A percentile compares a stretch with the other conserved stretches of the same genome.
These are phyloP conservation scores for Trachymyrmex septentrionalis DNA, from an alignment of 1,140 invertebrate genomes.

Conservation along the genomic window DNA sequence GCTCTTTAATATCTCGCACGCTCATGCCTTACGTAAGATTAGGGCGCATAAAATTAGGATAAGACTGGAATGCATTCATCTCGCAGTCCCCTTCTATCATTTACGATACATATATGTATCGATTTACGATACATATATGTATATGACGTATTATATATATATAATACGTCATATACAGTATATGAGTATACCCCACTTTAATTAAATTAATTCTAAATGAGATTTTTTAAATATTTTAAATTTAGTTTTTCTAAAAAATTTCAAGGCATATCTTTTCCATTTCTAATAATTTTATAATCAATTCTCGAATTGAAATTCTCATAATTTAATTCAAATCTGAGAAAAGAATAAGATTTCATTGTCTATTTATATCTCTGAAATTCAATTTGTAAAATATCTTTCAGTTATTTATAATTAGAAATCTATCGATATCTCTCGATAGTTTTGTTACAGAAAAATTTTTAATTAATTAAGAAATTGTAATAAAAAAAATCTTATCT, in stretches of 20 bases:
- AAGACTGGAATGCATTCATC: conserved; percentile 69
- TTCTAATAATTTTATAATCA: background rate
- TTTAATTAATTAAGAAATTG: conserved; percentile 2
- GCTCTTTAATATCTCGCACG: conserved; percentile 33
- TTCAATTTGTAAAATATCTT: conserved; percentile 13
- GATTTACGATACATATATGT: conserved; percentile 15
- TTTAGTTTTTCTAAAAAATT: background rate
- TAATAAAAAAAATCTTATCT: background rate
- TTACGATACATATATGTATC: conserved; percentile 14
- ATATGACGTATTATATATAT: no score
- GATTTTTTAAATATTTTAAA: background rate
- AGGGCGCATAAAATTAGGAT: conserved; percentile 74
- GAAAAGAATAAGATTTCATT: background rate
- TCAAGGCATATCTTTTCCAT: background rate
- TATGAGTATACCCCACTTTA: background rate
- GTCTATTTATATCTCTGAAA: background rate
- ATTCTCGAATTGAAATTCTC: conserved; percentile 6
- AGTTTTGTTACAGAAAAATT: background rate
- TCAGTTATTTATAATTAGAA: conserved; percentile 7
- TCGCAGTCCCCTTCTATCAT: conserved; percentile 31
- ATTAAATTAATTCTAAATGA: conserved; percentile 21
- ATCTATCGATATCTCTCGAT: background rate
- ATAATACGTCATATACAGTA: background rate
- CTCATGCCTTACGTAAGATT: conserved; percentile 68
- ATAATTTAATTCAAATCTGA: background rate